Percentiles rank a stretch among this genome's conserved stretches.
phyloP scores from a whole-genome alignment of 2,113 vertebrate species.

The Podarcis muralis region DNA sequence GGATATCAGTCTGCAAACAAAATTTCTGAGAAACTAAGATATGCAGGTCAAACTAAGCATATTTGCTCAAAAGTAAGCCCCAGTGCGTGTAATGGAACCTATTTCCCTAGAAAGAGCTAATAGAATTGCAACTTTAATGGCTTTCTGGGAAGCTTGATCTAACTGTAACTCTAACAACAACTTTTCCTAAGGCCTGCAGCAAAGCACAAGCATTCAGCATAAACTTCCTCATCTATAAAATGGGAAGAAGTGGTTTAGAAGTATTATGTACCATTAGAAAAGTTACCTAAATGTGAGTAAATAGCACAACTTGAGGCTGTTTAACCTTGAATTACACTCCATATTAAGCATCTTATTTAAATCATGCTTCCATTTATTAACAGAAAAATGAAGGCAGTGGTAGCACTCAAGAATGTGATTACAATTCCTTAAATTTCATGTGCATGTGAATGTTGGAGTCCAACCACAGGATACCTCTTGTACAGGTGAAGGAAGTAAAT shows the following conservation, averaged over 20 bases:
- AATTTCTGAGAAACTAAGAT: not conserved
- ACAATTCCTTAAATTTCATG: not conserved
- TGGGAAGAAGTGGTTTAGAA: slow-evolving; percentile 70
- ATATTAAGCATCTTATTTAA: slow-evolving; percentile 4
- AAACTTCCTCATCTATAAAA: slow-evolving; percentile 71
- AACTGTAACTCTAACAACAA: slow-evolving; percentile 39
- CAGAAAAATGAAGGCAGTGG: slow-evolving; percentile 56
- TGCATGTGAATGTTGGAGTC: not conserved
- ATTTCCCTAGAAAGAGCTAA: not conserved
- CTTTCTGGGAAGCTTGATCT: not conserved
- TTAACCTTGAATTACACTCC: slow-evolving; percentile 69
- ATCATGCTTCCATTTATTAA: slow-evolving; percentile 67
- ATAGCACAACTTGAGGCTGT: slow-evolving; percentile 63
- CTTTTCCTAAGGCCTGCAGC: slow-evolving; percentile 59
- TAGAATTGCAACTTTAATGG: not conserved
- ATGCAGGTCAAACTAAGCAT: not conserved
- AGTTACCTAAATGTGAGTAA: slow-evolving; percentile 74
- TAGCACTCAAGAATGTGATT: not conserved
- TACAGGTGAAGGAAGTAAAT: too few species aligned
- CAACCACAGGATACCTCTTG: not conserved
- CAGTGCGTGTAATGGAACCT: not conserved
- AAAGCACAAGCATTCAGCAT: slow-evolving; percentile 41
- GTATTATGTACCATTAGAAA: slow-evolving; percentile 75
- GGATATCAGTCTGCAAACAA: too few species aligned
- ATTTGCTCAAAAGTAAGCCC: not conserved